Conservation (phyloP, 2,888 invertebrate genomes). For the Agrilus cyanescens region DNA sequence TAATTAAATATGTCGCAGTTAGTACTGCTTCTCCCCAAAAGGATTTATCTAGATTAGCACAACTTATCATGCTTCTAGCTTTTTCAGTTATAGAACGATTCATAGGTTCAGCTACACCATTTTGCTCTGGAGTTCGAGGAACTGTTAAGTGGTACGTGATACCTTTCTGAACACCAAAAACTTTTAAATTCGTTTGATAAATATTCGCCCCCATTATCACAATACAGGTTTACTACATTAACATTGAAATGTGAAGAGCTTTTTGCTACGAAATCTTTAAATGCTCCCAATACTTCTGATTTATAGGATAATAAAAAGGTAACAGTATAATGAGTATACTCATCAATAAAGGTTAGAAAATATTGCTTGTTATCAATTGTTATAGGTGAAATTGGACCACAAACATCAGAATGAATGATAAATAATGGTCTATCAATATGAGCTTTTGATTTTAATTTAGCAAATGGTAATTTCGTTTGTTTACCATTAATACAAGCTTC, state of each 20-base stretch:
- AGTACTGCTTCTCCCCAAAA: conserved; percentile 9
- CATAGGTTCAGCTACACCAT: conserved; percentile 9
- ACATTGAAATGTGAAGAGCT: conserved; percentile 5
- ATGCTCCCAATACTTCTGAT: conserved; percentile 9
- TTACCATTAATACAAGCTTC: conserved; percentile 13
- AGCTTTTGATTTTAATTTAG: conserved; percentile 5
- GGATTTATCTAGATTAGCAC: conserved; percentile 19
- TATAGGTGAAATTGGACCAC: conserved; percentile 8
- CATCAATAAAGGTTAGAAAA: conserved; percentile 10
- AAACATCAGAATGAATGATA: conserved; percentile 10
- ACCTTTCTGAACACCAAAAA: conserved; percentile 10
- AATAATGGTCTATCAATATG: conserved; percentile 10
- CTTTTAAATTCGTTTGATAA: conserved; percentile 5
- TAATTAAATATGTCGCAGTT: conserved; percentile 18
- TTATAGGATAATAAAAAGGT: conserved; percentile 7
- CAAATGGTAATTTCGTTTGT: conserved; percentile 9
- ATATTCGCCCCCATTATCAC: conserved; percentile 12
- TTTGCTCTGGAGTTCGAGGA: conserved; percentile 7
- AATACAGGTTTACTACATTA: conserved; percentile 5
- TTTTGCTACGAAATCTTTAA: conserved; percentile 8
- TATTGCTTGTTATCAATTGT: conserved; percentile 7
- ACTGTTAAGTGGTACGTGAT: conserved; percentile 12
- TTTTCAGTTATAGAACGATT: conserved; percentile 6
- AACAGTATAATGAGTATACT: conserved; percentile 8
- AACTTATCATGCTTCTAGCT: conserved; percentile 3